A percentile compares a stretch with the other conserved stretches of the same genome.
Conservation (phyloP, 1,140 invertebrate species). For the Calephelis virginiensis region DNA sequence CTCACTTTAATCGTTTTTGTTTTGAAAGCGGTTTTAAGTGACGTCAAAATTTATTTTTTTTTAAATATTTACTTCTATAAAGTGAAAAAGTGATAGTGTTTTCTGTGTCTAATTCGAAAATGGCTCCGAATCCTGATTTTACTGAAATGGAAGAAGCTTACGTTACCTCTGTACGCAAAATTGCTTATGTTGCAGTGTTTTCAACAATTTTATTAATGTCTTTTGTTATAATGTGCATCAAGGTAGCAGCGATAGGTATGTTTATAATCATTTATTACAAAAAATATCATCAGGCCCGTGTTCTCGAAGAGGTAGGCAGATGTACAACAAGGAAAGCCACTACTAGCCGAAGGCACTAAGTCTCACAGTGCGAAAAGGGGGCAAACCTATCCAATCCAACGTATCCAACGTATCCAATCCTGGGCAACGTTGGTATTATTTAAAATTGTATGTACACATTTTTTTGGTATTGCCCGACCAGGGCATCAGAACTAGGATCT, state of each 20-base stretch:
- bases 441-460: too few relatives aligned
- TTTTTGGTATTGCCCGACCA: too few relatives aligned
- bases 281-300: too few relatives aligned
- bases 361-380: too few relatives aligned
- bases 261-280: not conserved
- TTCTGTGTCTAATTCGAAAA: not conserved
- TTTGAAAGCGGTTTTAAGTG: slow-evolving; percentile 28
- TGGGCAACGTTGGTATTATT: too few relatives aligned
- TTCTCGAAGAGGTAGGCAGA: too few relatives aligned
- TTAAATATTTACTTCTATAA: slow-evolving; percentile 2
- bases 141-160: not conserved
- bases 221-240: slow-evolving; percentile 61
- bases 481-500: too few relatives aligned
- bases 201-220: slow-evolving; percentile 51
- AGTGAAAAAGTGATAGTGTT: slow-evolving; percentile 3
- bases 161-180: slow-evolving; percentile 17
- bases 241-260: slow-evolving; percentile 49
- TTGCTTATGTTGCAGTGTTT: slow-evolving; percentile 47
- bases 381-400: too few relatives aligned
- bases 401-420: too few relatives aligned
- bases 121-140: slow-evolving; percentile 15
- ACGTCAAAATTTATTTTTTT: not conserved
- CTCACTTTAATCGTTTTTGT: slow-evolving; percentile 25
- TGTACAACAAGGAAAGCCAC: too few relatives aligned
- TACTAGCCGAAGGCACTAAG: too few relatives aligned